A percentile compares a stretch with the other conserved stretches of the same genome.
Conservation (phyloP, 2,888 invertebrate species). For the Amphipoea lucens region DNA sequence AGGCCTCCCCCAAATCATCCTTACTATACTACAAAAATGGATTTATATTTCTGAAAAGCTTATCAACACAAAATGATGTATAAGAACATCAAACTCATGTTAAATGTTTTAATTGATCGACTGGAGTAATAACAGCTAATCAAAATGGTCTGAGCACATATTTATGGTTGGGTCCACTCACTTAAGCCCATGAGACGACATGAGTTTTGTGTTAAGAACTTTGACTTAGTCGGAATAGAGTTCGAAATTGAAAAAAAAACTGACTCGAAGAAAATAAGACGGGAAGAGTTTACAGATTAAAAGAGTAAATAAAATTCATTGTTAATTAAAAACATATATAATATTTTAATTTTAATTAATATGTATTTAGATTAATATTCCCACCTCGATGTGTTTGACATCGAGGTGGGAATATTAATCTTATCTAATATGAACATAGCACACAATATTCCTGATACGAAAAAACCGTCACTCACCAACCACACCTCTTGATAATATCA, state of each 20-base stretch:
- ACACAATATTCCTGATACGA: not conserved
- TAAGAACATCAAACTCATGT: not conserved
- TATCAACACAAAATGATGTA: not conserved
- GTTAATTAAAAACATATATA: not conserved
- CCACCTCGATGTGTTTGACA: no score
- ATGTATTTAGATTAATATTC: no score
- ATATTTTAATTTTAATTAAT: slow-evolving; percentile 10
- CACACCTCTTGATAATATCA: not conserved
- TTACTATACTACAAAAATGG: not conserved
- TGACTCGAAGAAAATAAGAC: not conserved
- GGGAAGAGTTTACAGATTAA: not conserved
- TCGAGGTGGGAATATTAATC: not conserved
- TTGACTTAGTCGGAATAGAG: not conserved
- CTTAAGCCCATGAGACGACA: not conserved
- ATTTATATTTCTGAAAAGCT: not conserved
- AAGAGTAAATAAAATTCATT: slow-evolving; percentile 8
- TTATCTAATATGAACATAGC: not conserved
- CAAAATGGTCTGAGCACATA: not conserved
- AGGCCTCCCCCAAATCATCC: no score
- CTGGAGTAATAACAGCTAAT: not conserved
- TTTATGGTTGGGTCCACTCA: not conserved
- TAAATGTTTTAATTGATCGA: not conserved
- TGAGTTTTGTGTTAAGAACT: not conserved
- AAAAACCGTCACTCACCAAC: not conserved
- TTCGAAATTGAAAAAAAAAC: not conserved